Evolutionary conservation across 2,797 vertebrate species (phyloP).

Genomic region (Amblyraja radiata): DNA sequence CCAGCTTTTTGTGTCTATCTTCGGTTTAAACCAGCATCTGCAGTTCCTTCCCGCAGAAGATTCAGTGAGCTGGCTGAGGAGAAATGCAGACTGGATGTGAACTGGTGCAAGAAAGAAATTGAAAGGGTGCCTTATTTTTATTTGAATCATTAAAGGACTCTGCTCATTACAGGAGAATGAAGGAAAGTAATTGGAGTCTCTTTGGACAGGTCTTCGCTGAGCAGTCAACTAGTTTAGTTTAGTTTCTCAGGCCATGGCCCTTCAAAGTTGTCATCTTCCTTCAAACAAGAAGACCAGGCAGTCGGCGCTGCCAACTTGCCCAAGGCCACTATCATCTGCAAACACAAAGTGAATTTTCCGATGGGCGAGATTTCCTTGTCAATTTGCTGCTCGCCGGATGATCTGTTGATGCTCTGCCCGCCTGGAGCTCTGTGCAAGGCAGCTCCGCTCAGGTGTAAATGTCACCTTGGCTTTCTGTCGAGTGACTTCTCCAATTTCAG

Average conservation of each 20-base stretch:
- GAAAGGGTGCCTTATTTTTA: background rate
- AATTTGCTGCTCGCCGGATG: background rate
- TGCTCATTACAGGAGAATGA: slow-evolving; percentile 18
- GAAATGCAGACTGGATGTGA: background rate
- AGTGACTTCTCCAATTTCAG: too few species aligned
- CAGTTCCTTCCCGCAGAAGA: too few species aligned
- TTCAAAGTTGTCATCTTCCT: background rate
- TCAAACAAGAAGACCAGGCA: background rate
- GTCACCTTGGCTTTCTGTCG: background rate
- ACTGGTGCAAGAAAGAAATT: too few species aligned
- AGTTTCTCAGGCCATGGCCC: background rate
- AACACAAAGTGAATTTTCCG: background rate
- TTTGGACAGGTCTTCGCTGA: background rate
- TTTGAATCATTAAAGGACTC: background rate
- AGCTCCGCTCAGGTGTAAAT: background rate
- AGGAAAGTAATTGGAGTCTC: background rate
- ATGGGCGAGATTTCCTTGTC: slow-evolving; percentile 1
- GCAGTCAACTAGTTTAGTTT: background rate
- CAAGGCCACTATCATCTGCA: slow-evolving; percentile 6
- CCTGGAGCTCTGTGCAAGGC: background rate
- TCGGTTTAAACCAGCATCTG: too few species aligned
- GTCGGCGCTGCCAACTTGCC: background rate
- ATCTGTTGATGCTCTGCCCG: background rate
- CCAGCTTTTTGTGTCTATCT: too few species aligned
- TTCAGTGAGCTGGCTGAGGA: background rate